Evolutionary conservation across 1,140 invertebrate species (phyloP).

Genomic region (Zaprionus kolodkinae): DNA sequence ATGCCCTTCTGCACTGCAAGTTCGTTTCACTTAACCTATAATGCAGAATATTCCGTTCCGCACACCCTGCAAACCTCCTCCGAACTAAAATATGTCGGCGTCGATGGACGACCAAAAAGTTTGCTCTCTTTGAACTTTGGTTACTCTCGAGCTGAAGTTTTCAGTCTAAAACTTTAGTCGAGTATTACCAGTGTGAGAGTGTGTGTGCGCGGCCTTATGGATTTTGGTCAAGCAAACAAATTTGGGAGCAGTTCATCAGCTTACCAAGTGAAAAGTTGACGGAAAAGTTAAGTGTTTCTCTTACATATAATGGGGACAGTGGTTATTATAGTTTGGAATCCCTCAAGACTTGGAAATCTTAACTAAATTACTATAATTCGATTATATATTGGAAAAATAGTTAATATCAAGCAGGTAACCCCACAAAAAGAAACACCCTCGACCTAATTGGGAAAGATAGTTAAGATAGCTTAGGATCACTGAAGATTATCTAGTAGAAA

Average conservation of each 20-base stretch:
- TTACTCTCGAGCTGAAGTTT: slow-evolving; percentile 64
- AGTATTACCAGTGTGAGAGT: slow-evolving; percentile 33
- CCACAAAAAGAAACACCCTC: too few species aligned
- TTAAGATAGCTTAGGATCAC: too few species aligned
- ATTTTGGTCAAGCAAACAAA: slow-evolving; percentile 57
- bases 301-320: slow-evolving; percentile 12
- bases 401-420: not conserved
- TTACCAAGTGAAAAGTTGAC: slow-evolving; percentile 29
- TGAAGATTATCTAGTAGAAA: too few species aligned
- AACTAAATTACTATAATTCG: not conserved
- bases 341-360: not conserved
- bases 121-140: slow-evolving; percentile 65
- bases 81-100: slow-evolving; percentile 58
- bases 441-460: too few species aligned
- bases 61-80: slow-evolving; percentile 5
- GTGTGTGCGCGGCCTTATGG: not conserved
- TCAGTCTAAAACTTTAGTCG: slow-evolving; percentile 51
- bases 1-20: slow-evolving; percentile 61
- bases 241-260: slow-evolving; percentile 34
- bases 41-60: slow-evolving; percentile 1
- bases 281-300: slow-evolving; percentile 31
- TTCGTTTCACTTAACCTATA: slow-evolving; percentile 74
- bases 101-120: slow-evolving; percentile 55
- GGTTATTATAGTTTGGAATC: slow-evolving; percentile 4
- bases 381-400: not conserved